Conservation (phyloP, 1,140 invertebrate species). For the Saccostrea glomerata region DNA sequence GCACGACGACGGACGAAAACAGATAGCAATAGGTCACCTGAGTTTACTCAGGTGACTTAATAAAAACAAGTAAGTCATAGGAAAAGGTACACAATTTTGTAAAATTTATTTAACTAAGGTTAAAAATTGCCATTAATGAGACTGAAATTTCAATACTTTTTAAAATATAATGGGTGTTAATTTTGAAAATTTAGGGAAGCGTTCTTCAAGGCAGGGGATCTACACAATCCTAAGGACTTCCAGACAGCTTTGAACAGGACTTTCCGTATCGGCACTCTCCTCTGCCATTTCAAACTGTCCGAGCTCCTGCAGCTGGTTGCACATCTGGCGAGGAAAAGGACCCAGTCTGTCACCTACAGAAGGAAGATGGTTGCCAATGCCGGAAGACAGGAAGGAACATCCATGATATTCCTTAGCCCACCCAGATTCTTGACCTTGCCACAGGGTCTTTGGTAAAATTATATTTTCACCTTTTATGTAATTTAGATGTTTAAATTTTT, state of each 20-base stretch:
- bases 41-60: no score
- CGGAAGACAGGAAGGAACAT: neutral
- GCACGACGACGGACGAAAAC: no score
- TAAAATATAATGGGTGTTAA: no score
- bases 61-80: no score
- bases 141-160: no score
- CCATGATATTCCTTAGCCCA: no score
- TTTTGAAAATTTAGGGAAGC: neutral
- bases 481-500: no score
- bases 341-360: neutral
- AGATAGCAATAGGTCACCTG: no score
- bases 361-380: constrained; percentile 4
- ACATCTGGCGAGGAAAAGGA: neutral
- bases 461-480: no score
- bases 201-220: constrained; percentile 30
- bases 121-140: no score
- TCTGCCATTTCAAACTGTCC: constrained; percentile 9
- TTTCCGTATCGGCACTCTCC: neutral
- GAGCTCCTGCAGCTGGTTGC: neutral
- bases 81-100: no score
- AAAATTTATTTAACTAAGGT: no score
- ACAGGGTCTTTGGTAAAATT: constrained; percentile 5
- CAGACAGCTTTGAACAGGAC: constrained; percentile 17
- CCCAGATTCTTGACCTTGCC: neutral
- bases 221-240: constrained; percentile 26